Evolutionary conservation across 2,113 vertebrate genomes (phyloP).

Genomic region (Pedetes capensis): DNA sequence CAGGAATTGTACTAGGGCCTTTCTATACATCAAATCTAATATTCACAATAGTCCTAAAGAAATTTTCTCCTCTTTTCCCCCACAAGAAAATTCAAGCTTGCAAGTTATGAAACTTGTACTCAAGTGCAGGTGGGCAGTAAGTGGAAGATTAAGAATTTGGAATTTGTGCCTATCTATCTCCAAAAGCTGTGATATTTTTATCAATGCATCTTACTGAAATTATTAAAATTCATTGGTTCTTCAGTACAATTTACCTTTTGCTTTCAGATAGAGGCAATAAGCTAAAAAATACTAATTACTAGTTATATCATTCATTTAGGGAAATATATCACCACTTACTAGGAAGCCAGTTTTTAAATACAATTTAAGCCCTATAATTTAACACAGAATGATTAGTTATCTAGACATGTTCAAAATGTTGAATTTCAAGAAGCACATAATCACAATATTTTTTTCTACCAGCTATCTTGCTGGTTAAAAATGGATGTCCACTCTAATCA

Average conservation of each 20-base stretch:
- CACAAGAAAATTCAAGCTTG: neutral
- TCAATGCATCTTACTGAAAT: neutral
- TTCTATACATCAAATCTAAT: neutral
- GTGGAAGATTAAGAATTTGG: neutral
- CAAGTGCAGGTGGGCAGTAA: neutral
- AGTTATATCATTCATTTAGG: neutral
- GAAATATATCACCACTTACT: neutral
- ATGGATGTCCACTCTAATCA: neutral
- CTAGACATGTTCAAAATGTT: neutral
- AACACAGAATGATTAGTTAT: slow-evolving; percentile 4
- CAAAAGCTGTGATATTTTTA: neutral
- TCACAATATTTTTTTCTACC: slow-evolving; percentile 12
- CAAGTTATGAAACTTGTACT: neutral
- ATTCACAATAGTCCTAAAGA: neutral
- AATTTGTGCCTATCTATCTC: neutral
- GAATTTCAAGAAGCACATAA: slow-evolving; percentile 35
- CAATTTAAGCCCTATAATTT: neutral
- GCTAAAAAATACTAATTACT: neutral
- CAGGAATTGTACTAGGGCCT: neutral
- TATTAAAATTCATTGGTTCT: neutral
- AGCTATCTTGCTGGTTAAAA: neutral
- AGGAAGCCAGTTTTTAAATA: slow-evolving; percentile 17
- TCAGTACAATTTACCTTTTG: neutral
- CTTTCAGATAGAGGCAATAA: neutral
- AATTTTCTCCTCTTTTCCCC: neutral